Conservation (phyloP, 2,797 vertebrate species). For the Clamator glandarius region DNA sequence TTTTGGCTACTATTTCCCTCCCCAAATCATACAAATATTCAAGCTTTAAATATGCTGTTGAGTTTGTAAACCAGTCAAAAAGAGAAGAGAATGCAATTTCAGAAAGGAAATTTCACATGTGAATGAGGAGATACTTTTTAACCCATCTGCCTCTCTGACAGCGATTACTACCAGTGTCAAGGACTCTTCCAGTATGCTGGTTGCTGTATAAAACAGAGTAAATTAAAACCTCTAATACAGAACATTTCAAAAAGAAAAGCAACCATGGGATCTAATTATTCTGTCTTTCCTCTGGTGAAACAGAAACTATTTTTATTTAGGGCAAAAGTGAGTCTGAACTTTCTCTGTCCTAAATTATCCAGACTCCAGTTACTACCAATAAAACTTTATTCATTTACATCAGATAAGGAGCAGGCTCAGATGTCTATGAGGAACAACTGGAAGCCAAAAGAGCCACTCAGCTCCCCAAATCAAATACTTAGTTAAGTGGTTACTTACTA, state of each 20-base stretch:
- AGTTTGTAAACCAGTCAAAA: not conserved
- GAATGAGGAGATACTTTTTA: not conserved
- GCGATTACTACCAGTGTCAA: fast-evolving
- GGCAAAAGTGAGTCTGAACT: not conserved
- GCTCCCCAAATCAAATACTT: not conserved
- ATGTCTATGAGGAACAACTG: not conserved
- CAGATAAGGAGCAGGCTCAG: not conserved
- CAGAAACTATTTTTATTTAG: not conserved
- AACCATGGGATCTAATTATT: not conserved
- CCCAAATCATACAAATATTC: not conserved
- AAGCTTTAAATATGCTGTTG: not conserved
- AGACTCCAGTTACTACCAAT: not conserved
- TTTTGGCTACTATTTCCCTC: not conserved
- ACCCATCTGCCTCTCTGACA: not conserved
- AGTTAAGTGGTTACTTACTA: not conserved
- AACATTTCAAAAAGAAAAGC: not conserved
- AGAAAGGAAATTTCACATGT: not conserved
- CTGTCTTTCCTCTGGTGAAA: not conserved
- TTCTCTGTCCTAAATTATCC: not conserved
- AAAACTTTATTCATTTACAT: not conserved
- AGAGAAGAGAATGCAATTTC: not conserved
- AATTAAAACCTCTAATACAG: not conserved
- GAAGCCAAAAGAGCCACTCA: not conserved
- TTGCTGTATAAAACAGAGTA: not conserved
- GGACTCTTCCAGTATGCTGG: not conserved